Conservation (phyloP, 2,797 vertebrate species). For the Lycodopsis pacificus region DNA sequence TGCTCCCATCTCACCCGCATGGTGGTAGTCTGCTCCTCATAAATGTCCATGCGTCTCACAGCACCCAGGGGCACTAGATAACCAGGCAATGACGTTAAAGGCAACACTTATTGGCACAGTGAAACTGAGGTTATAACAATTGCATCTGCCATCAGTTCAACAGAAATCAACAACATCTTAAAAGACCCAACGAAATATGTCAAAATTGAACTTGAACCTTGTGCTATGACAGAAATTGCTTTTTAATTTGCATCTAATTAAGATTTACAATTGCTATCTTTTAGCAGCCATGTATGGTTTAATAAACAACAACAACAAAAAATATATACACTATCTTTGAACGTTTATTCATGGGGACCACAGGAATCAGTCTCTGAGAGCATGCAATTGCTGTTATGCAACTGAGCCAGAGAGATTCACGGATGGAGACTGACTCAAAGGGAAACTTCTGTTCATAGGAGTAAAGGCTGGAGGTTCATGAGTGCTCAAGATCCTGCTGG, state of each 20-base stretch:
- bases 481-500: not conserved
- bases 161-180: slow-evolving; percentile 26
- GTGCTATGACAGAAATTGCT: slow-evolving; percentile 12
- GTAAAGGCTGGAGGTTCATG: slow-evolving; percentile 10
- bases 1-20: slow-evolving; percentile 94
- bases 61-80: slow-evolving; percentile 88
- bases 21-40: slow-evolving; percentile 89
- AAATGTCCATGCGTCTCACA: slow-evolving; percentile 89
- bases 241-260: slow-evolving; percentile 43
- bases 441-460: slow-evolving; percentile 4
- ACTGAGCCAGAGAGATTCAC: slow-evolving; percentile 5
- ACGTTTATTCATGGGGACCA: slow-evolving; percentile 41
- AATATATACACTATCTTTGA: slow-evolving; percentile 28
- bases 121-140: not conserved
- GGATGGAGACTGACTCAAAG: slow-evolving; percentile 20
- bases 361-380: slow-evolving; percentile 23
- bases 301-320: slow-evolving; percentile 20
- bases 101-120: not conserved
- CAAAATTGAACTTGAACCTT: slow-evolving; percentile 17
- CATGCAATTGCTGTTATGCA: not conserved
- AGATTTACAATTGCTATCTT: slow-evolving; percentile 40
- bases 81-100: slow-evolving; percentile 21
- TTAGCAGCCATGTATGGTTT: slow-evolving; percentile 27
- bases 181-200: slow-evolving; percentile 39
- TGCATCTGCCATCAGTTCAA: slow-evolving; percentile 35